Evolutionary conservation across 2,888 invertebrate species (phyloP).

Genomic region (Meteorus cinctellus): DNA sequence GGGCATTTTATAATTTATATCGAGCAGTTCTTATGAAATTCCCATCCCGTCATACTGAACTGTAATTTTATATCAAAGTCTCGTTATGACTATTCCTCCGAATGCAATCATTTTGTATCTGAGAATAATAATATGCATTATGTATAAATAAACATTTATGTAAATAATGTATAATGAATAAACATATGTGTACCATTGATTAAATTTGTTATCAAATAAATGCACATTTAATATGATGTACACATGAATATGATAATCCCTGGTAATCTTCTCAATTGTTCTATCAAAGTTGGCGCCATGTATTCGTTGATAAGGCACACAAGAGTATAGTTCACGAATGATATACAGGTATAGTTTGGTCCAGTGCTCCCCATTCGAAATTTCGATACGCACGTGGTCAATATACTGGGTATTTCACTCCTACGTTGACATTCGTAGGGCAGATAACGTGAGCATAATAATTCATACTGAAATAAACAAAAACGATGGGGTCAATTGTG

Average conservation of each 20-base stretch:
- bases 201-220: neutral
- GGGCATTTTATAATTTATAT: slow-evolving; percentile 89
- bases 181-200: neutral
- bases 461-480: neutral
- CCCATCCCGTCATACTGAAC: slow-evolving; percentile 85
- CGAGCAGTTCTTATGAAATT: slow-evolving; percentile 88
- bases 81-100: neutral
- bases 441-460: neutral
- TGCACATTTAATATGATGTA: neutral
- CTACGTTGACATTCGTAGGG: too few species aligned
- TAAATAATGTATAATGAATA: neutral
- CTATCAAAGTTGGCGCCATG: too few species aligned
- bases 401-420: neutral
- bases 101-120: neutral
- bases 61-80: slow-evolving; percentile 74
- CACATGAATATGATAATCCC: neutral
- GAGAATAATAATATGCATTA: neutral
- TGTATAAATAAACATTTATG: neutral
- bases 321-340: too few species aligned
- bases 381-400: neutral
- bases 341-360: too few species aligned
- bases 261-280: too few species aligned
- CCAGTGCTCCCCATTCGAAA: neutral
- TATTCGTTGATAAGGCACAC: too few species aligned
- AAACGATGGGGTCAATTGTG: slow-evolving; percentile 49